These are phyloP conservation scores for Diadumene lineata DNA, from an alignment of 92 coral and sea anemone genomes.

Conservation along the genomic window DNA sequence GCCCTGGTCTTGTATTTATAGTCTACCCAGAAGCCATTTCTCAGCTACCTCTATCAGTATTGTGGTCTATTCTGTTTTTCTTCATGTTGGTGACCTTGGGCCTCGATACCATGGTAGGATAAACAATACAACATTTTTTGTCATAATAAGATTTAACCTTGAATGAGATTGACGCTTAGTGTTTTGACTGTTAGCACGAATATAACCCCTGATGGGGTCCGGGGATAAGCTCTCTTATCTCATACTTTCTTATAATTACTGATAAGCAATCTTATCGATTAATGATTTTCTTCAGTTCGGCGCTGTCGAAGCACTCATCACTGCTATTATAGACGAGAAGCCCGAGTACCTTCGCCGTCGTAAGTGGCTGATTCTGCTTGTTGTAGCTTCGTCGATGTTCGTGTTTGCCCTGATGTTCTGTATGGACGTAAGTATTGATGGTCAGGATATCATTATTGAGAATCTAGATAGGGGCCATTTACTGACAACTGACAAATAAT, in stretches of 20 bases:
- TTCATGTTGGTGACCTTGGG: constrained; percentile 61
- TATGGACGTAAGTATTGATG: constrained; percentile 39
- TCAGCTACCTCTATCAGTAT: constrained; percentile 60
- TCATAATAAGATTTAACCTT: too few species aligned
- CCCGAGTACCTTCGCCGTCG: constrained; percentile 26
- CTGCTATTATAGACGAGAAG: constrained; percentile 76
- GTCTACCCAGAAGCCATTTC: constrained; percentile 79
- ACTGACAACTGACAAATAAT: too few species aligned
- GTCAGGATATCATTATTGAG: too few species aligned
- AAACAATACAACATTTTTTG: neutral
- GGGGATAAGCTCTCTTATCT: too few species aligned
- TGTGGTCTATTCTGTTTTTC: constrained; percentile 81
- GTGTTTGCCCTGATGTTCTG: constrained; percentile 41
- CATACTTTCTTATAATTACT: too few species aligned
- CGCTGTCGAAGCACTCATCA: constrained; percentile 74
- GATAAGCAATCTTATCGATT: neutral
- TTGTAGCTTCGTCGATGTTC: constrained; percentile 13
- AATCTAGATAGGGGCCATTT: too few species aligned
- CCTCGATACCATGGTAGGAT: constrained; percentile 52
- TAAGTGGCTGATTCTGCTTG: constrained; percentile 28
- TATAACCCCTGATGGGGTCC: neutral
- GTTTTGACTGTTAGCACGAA: too few species aligned
- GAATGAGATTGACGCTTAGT: too few species aligned
- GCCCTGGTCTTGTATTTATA: constrained; percentile 68
- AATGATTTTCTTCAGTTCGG: constrained; percentile 53